These are phyloP conservation scores for Therioaphis trifolii DNA, from an alignment of 2,888 invertebrate genomes.

Conservation along the genomic window DNA sequence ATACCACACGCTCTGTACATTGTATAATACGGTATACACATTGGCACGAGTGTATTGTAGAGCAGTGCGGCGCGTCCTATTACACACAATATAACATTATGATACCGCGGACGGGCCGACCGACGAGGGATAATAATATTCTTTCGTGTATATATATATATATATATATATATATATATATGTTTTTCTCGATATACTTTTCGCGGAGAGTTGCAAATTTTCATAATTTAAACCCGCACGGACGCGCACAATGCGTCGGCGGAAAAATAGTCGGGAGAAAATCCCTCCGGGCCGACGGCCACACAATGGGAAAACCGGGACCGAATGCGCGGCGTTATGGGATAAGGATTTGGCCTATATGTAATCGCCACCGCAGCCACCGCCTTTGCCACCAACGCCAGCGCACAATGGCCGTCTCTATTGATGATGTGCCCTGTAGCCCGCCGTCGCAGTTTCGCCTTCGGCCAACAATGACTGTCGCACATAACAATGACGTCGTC, in stretches of 20 bases:
- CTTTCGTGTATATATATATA: neutral
- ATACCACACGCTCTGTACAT: too few species aligned
- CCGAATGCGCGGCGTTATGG: neutral
- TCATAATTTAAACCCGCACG: slow-evolving; percentile 9
- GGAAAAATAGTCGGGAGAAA: slow-evolving; percentile 19
- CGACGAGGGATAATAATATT: too few species aligned
- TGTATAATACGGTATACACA: too few species aligned
- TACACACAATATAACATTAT: too few species aligned
- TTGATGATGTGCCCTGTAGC: slow-evolving; percentile 22
- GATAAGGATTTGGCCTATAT: slow-evolving; percentile 30
- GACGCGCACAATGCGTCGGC: slow-evolving; percentile 2
- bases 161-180: neutral
- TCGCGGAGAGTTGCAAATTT: slow-evolving; percentile 38
- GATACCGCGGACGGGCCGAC: too few species aligned
- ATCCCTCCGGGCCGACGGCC: slow-evolving; percentile 15
- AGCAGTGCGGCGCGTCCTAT: too few species aligned
- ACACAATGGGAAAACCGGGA: slow-evolving; percentile 24
- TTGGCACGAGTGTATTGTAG: too few species aligned
- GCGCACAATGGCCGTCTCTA: slow-evolving; percentile 23
- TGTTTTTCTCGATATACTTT: neutral
- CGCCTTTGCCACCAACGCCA: neutral
- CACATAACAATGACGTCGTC: slow-evolving; percentile 11
- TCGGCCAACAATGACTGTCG: slow-evolving; percentile 40
- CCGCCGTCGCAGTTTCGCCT: neutral
- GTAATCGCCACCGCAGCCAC: slow-evolving; percentile 25